phyloP scores from a whole-genome alignment of 2,888 invertebrate species.

The Lymantria monacha region DNA sequence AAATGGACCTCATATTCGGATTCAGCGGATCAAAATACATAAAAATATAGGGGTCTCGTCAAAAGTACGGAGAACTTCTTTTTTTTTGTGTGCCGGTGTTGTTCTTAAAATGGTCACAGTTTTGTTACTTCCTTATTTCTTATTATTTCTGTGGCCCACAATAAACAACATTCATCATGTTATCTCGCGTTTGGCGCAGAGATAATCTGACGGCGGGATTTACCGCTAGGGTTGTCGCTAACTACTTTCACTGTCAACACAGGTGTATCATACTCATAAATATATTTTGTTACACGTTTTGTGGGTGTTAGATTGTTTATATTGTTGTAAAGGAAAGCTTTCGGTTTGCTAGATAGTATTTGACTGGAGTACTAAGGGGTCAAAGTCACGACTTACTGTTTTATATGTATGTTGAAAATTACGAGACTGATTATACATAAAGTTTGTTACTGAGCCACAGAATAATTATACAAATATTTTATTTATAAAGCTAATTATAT shows the following conservation, averaged over 20 bases:
- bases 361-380: too few relatives aligned
- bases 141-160: constrained; percentile 1
- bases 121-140: constrained; percentile 4
- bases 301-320: neutral
- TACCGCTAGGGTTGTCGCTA: constrained; percentile 34
- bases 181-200: constrained; percentile 48
- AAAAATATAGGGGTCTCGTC: too few relatives aligned
- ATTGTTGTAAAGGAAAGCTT: neutral
- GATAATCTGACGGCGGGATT: constrained; percentile 49
- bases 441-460: too few relatives aligned
- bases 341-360: constrained; percentile 4
- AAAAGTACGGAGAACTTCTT: too few relatives aligned
- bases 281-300: constrained; percentile 24
- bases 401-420: too few relatives aligned
- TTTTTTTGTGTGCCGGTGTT: too few relatives aligned
- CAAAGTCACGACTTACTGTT: neutral
- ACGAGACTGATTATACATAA: too few relatives aligned
- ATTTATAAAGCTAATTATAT: too few relatives aligned
- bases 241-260: constrained; percentile 27
- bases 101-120: neutral
- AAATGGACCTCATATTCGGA: too few relatives aligned
- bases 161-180: constrained; percentile 43
- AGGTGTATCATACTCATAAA: constrained; percentile 31
- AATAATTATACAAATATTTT: too few relatives aligned
- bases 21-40: too few relatives aligned